phyloP scores from a whole-genome alignment of 2,113 vertebrate species.

The Acrocephalus arundinaceus region DNA sequence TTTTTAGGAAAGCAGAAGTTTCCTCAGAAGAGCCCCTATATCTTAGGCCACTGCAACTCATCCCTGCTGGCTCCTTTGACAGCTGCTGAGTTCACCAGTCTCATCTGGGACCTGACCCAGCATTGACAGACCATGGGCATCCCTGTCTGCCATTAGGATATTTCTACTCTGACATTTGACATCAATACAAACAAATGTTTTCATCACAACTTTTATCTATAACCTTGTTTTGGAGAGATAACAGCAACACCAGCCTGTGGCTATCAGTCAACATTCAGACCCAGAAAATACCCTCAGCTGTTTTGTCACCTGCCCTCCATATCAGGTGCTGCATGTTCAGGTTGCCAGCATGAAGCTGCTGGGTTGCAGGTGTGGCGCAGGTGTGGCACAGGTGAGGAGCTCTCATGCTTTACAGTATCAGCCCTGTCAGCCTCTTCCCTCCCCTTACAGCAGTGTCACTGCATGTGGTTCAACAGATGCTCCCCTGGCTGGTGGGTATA shows the following conservation, averaged over 20 bases:
- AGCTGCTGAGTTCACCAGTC: neutral
- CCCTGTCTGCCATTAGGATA: neutral
- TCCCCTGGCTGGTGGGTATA: neutral
- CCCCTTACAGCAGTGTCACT: neutral
- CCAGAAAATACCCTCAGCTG: neutral
- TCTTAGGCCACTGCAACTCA: neutral
- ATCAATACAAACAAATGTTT: neutral
- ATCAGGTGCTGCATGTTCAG: neutral
- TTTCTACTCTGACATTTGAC: neutral
- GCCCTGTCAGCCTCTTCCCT: neutral
- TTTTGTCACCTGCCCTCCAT: neutral
- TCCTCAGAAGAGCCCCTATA: neutral
- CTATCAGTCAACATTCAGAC: neutral
- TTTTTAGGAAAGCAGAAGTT: neutral
- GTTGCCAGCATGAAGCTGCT: neutral
- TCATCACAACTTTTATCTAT: neutral
- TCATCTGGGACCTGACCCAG: neutral
- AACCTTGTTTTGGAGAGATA: neutral
- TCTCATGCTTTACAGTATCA: neutral
- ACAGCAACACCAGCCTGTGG: neutral
- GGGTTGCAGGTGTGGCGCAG: neutral
- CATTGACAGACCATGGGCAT: fast-evolving
- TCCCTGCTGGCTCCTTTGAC: neutral
- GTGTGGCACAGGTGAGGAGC: neutral
- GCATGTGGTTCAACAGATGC: neutral